A percentile compares a stretch with the other conserved stretches of the same genome.
phyloP scores from a whole-genome alignment of 2,888 invertebrate genomes.

The Unio delphinus region DNA sequence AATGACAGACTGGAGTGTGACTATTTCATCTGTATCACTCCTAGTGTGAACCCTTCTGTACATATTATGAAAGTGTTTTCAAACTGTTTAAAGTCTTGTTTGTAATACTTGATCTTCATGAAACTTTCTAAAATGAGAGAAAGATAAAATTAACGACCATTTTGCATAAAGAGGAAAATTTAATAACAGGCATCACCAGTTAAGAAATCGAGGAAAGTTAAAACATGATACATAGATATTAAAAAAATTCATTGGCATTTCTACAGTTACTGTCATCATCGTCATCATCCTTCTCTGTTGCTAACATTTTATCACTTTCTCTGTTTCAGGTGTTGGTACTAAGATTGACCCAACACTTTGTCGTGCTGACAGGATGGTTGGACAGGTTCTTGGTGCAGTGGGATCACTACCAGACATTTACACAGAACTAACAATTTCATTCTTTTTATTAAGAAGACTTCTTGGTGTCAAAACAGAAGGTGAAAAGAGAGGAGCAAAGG shows the following conservation, averaged over 20 bases:
- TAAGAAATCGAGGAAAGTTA: too few species aligned
- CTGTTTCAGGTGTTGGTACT: slow-evolving; percentile 87
- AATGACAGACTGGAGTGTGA: too few species aligned
- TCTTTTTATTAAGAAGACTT: slow-evolving; percentile 94
- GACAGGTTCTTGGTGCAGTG: slow-evolving; percentile 96
- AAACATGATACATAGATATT: too few species aligned
- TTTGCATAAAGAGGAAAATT: too few species aligned
- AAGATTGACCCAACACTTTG: slow-evolving; percentile 99
- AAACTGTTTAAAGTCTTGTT: neutral
- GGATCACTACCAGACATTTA: slow-evolving; percentile 97
- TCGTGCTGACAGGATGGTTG: slow-evolving; percentile 97
- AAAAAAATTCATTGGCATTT: neutral
- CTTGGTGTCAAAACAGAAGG: slow-evolving; percentile 98
- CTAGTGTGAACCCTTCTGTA: too few species aligned
- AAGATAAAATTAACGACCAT: neutral
- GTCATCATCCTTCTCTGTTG: neutral
- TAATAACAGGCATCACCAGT: too few species aligned
- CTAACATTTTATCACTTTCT: slow-evolving; percentile 2
- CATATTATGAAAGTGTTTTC: too few species aligned
- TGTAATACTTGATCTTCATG: neutral
- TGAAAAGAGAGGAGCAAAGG: slow-evolving; percentile 98
- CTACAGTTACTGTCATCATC: neutral
- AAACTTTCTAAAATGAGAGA: neutral
- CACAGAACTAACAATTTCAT: slow-evolving; percentile 97
- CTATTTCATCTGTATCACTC: too few species aligned